These are phyloP conservation scores for Spea bombifrons DNA, from an alignment of 2,113 vertebrate species.

Conservation along the genomic window DNA sequence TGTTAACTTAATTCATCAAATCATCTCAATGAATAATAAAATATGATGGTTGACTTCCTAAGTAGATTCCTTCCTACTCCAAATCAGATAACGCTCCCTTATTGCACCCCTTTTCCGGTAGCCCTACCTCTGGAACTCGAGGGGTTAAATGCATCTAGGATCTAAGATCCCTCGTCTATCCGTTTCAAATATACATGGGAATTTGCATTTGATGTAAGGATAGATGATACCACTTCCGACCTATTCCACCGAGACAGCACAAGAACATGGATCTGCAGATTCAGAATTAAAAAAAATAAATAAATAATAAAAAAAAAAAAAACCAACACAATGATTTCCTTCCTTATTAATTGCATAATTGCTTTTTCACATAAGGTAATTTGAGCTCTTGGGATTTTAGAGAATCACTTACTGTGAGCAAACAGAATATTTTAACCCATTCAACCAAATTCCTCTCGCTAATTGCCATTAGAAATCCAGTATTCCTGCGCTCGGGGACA, in stretches of 20 bases:
- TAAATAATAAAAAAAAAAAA: conserved; percentile 43
- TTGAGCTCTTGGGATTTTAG: conserved; percentile 66
- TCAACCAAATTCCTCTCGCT: conserved; percentile 51
- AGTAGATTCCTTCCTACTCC: too few species aligned
- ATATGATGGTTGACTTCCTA: too few species aligned
- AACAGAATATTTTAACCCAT: conserved; percentile 68
- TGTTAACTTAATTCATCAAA: too few species aligned
- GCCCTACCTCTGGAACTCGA: too few species aligned
- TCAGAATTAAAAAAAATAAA: conserved; percentile 40
- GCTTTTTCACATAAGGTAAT: conserved; percentile 63
- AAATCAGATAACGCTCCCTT: too few species aligned
- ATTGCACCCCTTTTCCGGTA: too few species aligned
- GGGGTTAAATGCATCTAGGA: too few species aligned
- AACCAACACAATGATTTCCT: conserved; percentile 53
- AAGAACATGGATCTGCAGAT: conserved; percentile 57
- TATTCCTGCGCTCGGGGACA: conserved; percentile 9
- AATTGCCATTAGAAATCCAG: conserved; percentile 59
- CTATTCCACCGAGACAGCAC: conserved; percentile 55
- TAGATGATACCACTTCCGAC: conserved; percentile 50
- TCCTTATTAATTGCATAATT: conserved; percentile 68
- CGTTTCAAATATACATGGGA: not conserved
- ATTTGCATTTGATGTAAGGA: conserved; percentile 57
- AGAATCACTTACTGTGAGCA: conserved; percentile 64
- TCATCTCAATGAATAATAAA: too few species aligned
- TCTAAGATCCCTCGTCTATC: too few species aligned